phyloP scores from a whole-genome alignment of 2,888 invertebrate species.

The Apotomis betuletana region DNA sequence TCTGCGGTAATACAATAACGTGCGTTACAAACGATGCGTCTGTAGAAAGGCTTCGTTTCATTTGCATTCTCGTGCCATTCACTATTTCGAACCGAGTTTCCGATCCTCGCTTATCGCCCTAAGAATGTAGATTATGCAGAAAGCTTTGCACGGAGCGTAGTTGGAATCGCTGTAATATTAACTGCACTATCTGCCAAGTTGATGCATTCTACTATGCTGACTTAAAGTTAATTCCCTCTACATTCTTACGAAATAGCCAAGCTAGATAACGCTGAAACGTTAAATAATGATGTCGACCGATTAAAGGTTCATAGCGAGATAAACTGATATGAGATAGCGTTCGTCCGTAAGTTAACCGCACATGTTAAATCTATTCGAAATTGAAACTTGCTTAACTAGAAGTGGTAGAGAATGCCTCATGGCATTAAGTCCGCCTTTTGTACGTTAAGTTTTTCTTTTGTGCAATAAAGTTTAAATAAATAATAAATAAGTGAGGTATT shows the following conservation, averaged over 20 bases:
- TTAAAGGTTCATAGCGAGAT: conserved; percentile 25
- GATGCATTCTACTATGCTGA: conserved; percentile 19
- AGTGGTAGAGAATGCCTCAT: too few relatives aligned
- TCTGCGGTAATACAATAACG: not conserved
- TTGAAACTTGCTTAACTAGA: not conserved
- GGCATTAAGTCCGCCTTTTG: too few relatives aligned
- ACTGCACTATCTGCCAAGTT: conserved; percentile 6
- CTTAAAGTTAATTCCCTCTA: conserved; percentile 44
- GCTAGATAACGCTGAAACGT: conserved; percentile 45
- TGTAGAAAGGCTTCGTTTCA: conserved; percentile 5
- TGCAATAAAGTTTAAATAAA: too few relatives aligned
- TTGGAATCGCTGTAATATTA: conserved; percentile 30
- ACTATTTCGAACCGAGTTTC: conserved; percentile 28
- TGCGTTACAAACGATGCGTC: not conserved
- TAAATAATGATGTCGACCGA: conserved; percentile 35
- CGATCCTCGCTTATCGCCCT: conserved; percentile 42
- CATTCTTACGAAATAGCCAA: conserved; percentile 49
- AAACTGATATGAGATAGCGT: conserved; percentile 16
- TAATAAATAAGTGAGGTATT: too few relatives aligned
- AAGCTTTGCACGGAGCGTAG: conserved; percentile 32
- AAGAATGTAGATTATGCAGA: conserved; percentile 44
- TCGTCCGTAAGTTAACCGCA: conserved; percentile 1
- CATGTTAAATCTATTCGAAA: not conserved
- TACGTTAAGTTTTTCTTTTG: too few relatives aligned
- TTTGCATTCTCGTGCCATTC: conserved; percentile 14